Percentiles rank a stretch among this genome's conserved stretches.
Conservation (phyloP, 2,797 vertebrate genomes). For the Poeciliopsis gracilis region DNA sequence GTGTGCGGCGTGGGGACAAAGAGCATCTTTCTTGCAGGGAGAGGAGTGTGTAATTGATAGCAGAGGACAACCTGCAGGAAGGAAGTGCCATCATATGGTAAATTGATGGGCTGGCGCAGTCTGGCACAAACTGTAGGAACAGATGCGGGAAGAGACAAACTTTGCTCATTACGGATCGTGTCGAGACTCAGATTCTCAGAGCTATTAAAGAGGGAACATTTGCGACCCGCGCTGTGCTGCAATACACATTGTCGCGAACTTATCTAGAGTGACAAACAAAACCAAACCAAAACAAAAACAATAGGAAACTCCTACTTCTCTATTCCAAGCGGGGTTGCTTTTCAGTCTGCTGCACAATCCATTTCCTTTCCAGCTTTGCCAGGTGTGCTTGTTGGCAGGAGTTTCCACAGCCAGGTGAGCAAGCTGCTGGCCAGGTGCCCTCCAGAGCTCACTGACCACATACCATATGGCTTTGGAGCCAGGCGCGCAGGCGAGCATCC, state of each 20-base stretch:
- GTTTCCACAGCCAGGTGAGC: slow-evolving; percentile 72
- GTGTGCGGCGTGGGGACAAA: slow-evolving; percentile 55
- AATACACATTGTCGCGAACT: neutral
- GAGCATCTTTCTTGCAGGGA: slow-evolving; percentile 67
- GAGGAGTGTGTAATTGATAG: slow-evolving; percentile 74
- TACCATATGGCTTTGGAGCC: slow-evolving; percentile 71
- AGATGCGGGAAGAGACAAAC: slow-evolving; percentile 47
- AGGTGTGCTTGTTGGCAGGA: slow-evolving; percentile 73
- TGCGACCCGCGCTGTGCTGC: neutral
- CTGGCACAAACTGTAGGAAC: slow-evolving; percentile 54
- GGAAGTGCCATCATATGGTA: slow-evolving; percentile 65
- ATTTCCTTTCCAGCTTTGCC: slow-evolving; percentile 56
- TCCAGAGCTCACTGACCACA: slow-evolving; percentile 75
- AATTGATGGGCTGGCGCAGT: slow-evolving; percentile 66
- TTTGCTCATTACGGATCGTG: slow-evolving; percentile 40
- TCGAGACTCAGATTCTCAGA: slow-evolving; percentile 11
- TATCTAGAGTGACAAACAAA: neutral
- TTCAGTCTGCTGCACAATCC: slow-evolving; percentile 54
- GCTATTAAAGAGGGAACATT: neutral
- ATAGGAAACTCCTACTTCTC: neutral
- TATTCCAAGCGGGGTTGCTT: slow-evolving; percentile 24
- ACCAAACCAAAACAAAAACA: neutral
- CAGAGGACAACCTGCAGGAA: slow-evolving; percentile 74
- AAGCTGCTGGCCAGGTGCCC: slow-evolving; percentile 77
- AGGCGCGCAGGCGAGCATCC: slow-evolving; percentile 48